These are phyloP conservation scores for Melospiza georgiana DNA, from an alignment of 2,113 vertebrate species.

Conservation along the genomic window DNA sequence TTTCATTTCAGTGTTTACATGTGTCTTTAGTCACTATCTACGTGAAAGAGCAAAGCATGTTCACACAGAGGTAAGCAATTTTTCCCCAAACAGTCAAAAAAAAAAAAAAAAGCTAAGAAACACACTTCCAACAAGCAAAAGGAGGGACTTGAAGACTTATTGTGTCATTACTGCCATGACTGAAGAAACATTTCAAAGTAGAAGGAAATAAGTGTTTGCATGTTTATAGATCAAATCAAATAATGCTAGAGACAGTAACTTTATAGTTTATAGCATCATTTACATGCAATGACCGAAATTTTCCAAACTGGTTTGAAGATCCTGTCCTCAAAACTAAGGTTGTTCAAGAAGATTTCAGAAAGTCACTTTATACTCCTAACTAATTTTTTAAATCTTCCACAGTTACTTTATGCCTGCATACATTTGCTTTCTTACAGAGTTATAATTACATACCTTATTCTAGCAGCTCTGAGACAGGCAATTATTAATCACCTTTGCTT, in stretches of 20 bases:
- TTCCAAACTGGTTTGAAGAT: background rate
- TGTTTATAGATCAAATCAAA: background rate
- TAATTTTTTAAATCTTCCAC: background rate
- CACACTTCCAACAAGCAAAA: background rate
- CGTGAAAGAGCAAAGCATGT: background rate
- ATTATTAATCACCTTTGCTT: background rate
- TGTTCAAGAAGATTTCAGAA: background rate
- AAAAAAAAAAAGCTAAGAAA: background rate
- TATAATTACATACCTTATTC: background rate
- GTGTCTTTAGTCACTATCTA: background rate
- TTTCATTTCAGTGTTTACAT: background rate
- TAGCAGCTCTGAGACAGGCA: background rate
- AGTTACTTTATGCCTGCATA: background rate
- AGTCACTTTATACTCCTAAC: background rate
- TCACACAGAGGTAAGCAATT: background rate
- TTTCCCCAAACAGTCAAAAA: no score
- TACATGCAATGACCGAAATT: background rate
- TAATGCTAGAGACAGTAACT: background rate
- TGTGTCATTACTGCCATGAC: background rate
- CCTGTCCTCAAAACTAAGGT: background rate
- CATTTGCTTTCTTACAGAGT: background rate
- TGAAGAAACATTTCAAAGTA: background rate
- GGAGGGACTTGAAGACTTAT: background rate
- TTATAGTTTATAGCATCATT: background rate
- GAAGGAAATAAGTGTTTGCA: background rate